Conservation (phyloP, 2,113 vertebrate genomes). For the Xyliphius kryptos region DNA sequence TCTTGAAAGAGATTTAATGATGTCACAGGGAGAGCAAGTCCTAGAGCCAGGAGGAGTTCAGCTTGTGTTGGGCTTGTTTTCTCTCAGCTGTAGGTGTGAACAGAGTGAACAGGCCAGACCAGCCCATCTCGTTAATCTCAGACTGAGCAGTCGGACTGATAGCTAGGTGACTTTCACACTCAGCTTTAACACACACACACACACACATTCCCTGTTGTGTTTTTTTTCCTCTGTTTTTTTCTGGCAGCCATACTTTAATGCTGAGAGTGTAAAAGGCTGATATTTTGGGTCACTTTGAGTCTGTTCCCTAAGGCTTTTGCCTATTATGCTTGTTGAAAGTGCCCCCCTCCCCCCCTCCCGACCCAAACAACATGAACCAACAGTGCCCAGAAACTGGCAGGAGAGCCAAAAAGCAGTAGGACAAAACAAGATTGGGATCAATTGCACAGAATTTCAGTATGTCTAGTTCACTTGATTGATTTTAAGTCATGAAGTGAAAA, state of each 20-base stretch:
- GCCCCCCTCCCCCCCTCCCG: too few species aligned
- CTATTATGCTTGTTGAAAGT: constrained; percentile 5
- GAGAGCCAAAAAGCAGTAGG: background rate
- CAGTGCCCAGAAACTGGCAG: background rate
- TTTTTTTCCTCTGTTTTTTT: background rate
- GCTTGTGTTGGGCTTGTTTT: constrained; percentile 9
- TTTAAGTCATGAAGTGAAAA: too few species aligned
- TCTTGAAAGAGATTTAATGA: constrained; percentile 8
- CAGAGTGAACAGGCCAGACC: constrained; percentile 20
- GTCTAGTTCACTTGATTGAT: too few species aligned
- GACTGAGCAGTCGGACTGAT: constrained; percentile 12
- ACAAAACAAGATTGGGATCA: too few species aligned
- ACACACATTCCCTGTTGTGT: background rate
- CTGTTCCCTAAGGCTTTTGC: background rate
- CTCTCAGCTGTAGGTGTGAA: constrained; percentile 20
- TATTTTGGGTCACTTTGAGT: constrained; percentile 16
- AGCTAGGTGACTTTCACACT: constrained; percentile 24
- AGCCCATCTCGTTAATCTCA: constrained; percentile 26
- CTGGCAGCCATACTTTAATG: constrained; percentile 11
- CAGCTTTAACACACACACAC: background rate
- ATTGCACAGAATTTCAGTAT: too few species aligned
- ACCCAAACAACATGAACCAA: background rate
- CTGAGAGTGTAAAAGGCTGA: constrained; percentile 13
- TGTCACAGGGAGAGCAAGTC: background rate
- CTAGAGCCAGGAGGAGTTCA: constrained; percentile 1